phyloP scores from a whole-genome alignment of 1,140 invertebrate species.

The Pachyrhynchus sulphureomaculatus region DNA sequence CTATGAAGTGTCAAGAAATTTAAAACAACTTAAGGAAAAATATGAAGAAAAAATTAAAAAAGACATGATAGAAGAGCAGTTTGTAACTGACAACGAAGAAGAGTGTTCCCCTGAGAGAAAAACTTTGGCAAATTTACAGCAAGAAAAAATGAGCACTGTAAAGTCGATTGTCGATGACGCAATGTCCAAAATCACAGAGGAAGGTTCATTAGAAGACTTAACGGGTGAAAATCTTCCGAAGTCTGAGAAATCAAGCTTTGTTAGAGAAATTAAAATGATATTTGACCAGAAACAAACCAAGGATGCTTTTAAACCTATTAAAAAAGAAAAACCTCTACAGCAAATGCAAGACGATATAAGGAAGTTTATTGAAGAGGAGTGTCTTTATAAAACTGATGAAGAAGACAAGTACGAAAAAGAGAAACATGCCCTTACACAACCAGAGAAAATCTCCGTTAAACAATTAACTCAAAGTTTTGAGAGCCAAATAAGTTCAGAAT shows the following conservation, averaged over 20 bases:
- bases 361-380: no score
- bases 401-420: conserved; percentile 2
- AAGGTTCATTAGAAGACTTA: neutral
- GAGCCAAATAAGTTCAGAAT: conserved; percentile 16
- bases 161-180: conserved; percentile 15
- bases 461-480: conserved; percentile 36
- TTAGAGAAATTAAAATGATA: neutral
- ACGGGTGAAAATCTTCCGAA: neutral
- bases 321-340: neutral
- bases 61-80: conserved; percentile 55
- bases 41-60: conserved; percentile 57
- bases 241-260: neutral
- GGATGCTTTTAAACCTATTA: neutral
- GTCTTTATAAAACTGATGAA: neutral
- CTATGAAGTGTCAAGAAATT: conserved; percentile 47
- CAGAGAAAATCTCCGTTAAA: conserved; percentile 30
- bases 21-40: conserved; percentile 51
- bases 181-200: conserved; percentile 10
- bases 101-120: conserved; percentile 56
- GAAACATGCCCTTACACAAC: conserved; percentile 1
- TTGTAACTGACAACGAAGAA: conserved; percentile 54
- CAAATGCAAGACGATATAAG: no score
- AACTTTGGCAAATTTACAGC: conserved; percentile 35
- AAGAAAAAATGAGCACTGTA: conserved; percentile 18
- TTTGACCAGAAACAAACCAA: neutral